phyloP scores from a whole-genome alignment of 1,140 invertebrate species.

The Drosophila sucinea region DNA sequence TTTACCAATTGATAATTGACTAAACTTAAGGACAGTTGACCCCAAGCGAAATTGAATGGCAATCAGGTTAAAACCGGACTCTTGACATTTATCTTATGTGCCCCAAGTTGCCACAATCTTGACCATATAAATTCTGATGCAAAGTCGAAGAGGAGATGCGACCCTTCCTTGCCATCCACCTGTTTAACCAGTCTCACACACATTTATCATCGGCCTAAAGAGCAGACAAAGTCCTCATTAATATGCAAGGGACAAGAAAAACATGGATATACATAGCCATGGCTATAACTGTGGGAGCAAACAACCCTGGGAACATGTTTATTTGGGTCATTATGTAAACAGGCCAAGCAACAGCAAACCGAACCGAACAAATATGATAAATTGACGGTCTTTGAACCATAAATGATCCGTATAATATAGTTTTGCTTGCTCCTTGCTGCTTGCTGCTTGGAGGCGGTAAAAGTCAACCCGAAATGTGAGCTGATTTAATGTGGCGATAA shows the following conservation, averaged over 20 bases:
- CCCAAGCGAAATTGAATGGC: conserved; percentile 16
- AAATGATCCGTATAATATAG: conserved; percentile 48
- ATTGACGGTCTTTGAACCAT: conserved; percentile 55
- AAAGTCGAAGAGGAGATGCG: not conserved
- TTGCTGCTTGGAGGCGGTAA: not conserved
- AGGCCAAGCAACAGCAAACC: not conserved
- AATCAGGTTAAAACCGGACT: conserved; percentile 11
- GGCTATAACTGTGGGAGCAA: not conserved
- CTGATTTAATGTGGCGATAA: conserved; percentile 38
- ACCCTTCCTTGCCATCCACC: not conserved
- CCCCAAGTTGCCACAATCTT: conserved; percentile 4
- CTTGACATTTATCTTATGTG: not conserved
- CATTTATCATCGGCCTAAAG: conserved; percentile 12
- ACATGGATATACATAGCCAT: conserved; percentile 5
- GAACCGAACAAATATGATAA: conserved; percentile 56
- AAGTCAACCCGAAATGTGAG: conserved; percentile 28
- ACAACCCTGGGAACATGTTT: conserved; percentile 46
- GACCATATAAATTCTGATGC: conserved; percentile 7
- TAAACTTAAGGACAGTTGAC: not conserved
- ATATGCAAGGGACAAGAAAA: conserved; percentile 49
- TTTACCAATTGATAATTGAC: not conserved
- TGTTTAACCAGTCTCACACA: conserved; percentile 17
- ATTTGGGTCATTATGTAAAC: conserved; percentile 65
- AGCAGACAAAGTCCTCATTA: conserved; percentile 45
- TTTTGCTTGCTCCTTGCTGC: conserved; percentile 13